phyloP scores from a whole-genome alignment of 2,888 invertebrate species.

The Scelioninae gen. 1 region DNA sequence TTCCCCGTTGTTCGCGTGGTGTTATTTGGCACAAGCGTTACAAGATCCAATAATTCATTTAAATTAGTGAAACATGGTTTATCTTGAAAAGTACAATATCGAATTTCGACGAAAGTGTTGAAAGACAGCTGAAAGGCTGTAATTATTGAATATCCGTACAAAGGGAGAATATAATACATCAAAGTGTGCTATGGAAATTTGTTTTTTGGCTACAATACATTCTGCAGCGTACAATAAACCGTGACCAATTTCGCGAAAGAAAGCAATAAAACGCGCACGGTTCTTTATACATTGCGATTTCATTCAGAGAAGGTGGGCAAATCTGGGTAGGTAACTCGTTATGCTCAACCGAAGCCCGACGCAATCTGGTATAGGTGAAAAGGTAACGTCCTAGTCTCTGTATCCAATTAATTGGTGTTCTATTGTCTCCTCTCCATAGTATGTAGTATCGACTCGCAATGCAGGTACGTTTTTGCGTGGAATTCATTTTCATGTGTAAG shows the following conservation, averaged over 20 bases:
- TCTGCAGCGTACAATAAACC: conserved; percentile 34
- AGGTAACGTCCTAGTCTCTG: conserved; percentile 72
- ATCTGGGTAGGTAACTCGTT: conserved; percentile 63
- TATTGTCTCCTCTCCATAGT: conserved; percentile 69
- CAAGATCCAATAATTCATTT: conserved; percentile 49
- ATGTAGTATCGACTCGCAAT: conserved; percentile 48
- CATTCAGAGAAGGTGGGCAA: conserved; percentile 55
- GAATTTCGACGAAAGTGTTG: conserved; percentile 23
- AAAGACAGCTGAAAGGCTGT: conserved; percentile 49
- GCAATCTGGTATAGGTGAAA: conserved; percentile 71
- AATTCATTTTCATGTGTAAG: conserved; percentile 57
- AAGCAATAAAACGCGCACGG: conserved; percentile 42
- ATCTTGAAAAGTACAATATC: conserved; percentile 47
- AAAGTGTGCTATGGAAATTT: conserved; percentile 39
- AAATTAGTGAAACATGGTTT: conserved; percentile 41
- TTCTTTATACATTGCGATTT: conserved; percentile 42
- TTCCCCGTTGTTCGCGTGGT: neutral
- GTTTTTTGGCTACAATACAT: conserved; percentile 47
- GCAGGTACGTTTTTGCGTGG: conserved; percentile 65
- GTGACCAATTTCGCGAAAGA: conserved; percentile 46
- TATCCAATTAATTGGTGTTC: conserved; percentile 75
- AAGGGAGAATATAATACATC: conserved; percentile 37
- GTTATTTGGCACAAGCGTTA: conserved; percentile 17
- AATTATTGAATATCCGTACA: conserved; percentile 49
- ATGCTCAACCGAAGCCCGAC: conserved; percentile 44